Base-by-base conservation (phyloP, 2,888 invertebrate species). In the Scaptodrosophila latifasciaeformis region DNA sequence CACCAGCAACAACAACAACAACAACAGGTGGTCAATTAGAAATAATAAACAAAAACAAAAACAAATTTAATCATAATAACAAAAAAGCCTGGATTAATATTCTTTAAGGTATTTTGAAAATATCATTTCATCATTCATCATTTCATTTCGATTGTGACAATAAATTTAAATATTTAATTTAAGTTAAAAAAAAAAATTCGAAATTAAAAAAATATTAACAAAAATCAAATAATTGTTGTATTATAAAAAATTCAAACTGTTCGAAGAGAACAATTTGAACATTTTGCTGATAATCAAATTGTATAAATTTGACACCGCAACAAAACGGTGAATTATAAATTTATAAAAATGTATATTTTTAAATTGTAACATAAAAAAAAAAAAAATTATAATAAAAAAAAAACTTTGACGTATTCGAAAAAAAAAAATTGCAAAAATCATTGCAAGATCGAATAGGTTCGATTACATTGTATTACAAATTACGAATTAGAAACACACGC, bases 401-500 rank as follows among this genome's bases (percentile, higher is more conserved):
- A 46, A 63, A 48, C n/a, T n/a, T n/a, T n/a, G n/a, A n/a, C n/a
- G n/a, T n/a, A n/a, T n/a, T 55, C 35, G 51, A 27, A 17, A 35
- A 52, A 52, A 12, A 42, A 40, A 61, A 47, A 43, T 30, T 43
- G 18, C 31, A 49, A 49, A 40, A 47, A 60, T 62, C 42, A 52
- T 46, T 49, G 51, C 51, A 49, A 52, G 57, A 59, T 55, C 55
- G 54, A 64, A 35, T 35, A 7, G 49, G 54, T 45, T n/a, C 45
- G 15, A 49, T 68, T 67, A 82, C 78, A 78, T 78, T 83, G 80
- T 81, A 81, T 80, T 72, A 67, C 62, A 81, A 77, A 68, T 68
- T 72, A 71, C 70, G 79, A 82, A 64, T 74, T 77, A 83, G 79
- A 65, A 71, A 81, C 79, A 81, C 71, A 81, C 76, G 81, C 82